These are phyloP conservation scores for Heliconius ethilla DNA, from an alignment of 2,888 invertebrate species.

Conservation along the genomic window DNA sequence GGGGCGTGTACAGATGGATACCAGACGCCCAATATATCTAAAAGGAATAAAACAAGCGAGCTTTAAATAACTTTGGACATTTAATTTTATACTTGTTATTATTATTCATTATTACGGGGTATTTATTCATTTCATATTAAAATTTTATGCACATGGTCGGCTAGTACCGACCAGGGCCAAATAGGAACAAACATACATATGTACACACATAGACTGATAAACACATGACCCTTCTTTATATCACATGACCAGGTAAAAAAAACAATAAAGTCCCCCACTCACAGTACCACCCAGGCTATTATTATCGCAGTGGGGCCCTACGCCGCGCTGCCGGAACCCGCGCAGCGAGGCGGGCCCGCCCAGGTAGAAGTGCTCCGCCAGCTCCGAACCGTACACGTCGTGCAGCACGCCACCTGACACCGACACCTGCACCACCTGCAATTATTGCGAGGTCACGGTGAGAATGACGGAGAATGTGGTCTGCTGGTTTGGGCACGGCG, in stretches of 20 bases:
- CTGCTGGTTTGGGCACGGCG: no score
- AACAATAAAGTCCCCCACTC: conserved; percentile 42
- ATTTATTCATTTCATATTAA: no score
- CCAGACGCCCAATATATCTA: conserved; percentile 93
- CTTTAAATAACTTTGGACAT: no score
- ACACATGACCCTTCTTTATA: no score
- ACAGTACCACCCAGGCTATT: conserved; percentile 87
- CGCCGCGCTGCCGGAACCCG: conserved; percentile 93
- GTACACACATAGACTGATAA: background rate
- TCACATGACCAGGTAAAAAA: background rate
- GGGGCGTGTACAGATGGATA: conserved; percentile 92
- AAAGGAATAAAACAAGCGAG: conserved; percentile 13
- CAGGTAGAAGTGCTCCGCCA: conserved; percentile 90
- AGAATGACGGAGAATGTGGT: no score
- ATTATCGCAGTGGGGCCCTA: conserved; percentile 91
- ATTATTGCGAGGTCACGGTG: no score
- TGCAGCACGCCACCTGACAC: conserved; percentile 87
- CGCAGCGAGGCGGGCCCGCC: conserved; percentile 95
- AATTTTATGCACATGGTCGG: no score
- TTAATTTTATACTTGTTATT: no score
- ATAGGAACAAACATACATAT: background rate
- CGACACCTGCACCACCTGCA: conserved; percentile 87
- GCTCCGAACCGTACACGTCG: conserved; percentile 83
- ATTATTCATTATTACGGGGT: no score
- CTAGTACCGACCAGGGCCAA: background rate